These are phyloP conservation scores for Manis javanica DNA, from an alignment of 2,797 vertebrate species.

Conservation along the genomic window DNA sequence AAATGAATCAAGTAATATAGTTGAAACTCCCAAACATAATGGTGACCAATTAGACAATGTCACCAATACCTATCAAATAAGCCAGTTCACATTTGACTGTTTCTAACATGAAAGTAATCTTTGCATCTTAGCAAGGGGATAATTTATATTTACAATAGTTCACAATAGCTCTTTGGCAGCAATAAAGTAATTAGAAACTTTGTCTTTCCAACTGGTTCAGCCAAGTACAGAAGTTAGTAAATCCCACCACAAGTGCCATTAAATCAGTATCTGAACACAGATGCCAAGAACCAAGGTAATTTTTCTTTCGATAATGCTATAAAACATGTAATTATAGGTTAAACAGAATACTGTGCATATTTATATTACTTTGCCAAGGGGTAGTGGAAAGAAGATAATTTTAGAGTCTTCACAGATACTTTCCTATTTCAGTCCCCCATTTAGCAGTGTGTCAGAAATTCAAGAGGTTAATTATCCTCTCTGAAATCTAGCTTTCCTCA, in stretches of 20 bases:
- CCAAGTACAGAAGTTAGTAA: slow-evolving; percentile 2
- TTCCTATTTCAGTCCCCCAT: not conserved
- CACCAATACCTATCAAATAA: not conserved
- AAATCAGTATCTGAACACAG: not conserved
- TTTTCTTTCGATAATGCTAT: not conserved
- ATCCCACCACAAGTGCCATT: not conserved
- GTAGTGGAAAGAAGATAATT: not conserved
- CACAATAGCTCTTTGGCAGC: not conserved
- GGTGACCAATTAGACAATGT: not conserved
- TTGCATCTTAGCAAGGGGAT: not conserved
- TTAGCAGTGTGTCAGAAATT: not conserved
- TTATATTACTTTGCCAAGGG: not conserved
- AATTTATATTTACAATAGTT: slow-evolving; percentile 31
- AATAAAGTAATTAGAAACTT: not conserved
- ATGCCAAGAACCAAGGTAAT: not conserved
- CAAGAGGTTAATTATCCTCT: not conserved
- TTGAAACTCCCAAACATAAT: slow-evolving; percentile 27
- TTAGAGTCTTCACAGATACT: not conserved
- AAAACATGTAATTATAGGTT: not conserved
- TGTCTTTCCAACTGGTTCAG: not conserved
- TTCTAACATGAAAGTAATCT: not conserved
- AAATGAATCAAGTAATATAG: slow-evolving; percentile 9
- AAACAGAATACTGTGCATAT: not conserved
- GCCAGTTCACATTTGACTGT: not conserved
- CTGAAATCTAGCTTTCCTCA: not conserved